These are phyloP conservation scores for Diachasma alloeum DNA, from an alignment of 1,140 invertebrate species.

Conservation along the genomic window DNA sequence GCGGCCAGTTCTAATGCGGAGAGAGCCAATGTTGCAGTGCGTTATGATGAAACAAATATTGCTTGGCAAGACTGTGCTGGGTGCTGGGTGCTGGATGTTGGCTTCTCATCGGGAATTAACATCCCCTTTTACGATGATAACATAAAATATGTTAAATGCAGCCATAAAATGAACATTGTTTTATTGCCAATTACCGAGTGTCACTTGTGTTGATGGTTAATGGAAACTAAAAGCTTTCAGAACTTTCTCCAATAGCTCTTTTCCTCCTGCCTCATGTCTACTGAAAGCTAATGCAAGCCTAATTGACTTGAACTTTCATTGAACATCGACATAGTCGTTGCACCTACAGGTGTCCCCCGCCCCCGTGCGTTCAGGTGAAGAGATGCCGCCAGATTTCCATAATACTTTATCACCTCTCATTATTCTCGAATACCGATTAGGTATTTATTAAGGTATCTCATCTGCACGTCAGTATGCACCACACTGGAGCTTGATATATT, in stretches of 20 bases:
- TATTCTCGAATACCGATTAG: background rate
- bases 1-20: background rate
- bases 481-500: background rate
- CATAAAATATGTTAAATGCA: background rate
- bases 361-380: background rate
- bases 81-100: too few relatives aligned
- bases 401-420: background rate
- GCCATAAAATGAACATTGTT: background rate
- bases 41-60: background rate
- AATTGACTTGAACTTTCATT: slow-evolving; percentile 45
- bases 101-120: background rate
- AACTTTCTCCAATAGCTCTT: slow-evolving; percentile 46
- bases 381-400: background rate
- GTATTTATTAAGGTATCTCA: background rate
- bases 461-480: background rate
- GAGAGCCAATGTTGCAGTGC: too few relatives aligned
- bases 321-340: slow-evolving; percentile 22
- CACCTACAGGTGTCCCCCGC: background rate
- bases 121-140: background rate
- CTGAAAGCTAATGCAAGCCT: slow-evolving; percentile 47
- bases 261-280: slow-evolving; percentile 43
- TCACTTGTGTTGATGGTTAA: slow-evolving; percentile 24
- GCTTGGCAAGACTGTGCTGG: background rate
- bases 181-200: background rate
- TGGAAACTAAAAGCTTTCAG: slow-evolving; percentile 49